Base-by-base conservation (phyloP, 2,113 vertebrate species). In the Poeciliopsis turrubarensis region DNA sequence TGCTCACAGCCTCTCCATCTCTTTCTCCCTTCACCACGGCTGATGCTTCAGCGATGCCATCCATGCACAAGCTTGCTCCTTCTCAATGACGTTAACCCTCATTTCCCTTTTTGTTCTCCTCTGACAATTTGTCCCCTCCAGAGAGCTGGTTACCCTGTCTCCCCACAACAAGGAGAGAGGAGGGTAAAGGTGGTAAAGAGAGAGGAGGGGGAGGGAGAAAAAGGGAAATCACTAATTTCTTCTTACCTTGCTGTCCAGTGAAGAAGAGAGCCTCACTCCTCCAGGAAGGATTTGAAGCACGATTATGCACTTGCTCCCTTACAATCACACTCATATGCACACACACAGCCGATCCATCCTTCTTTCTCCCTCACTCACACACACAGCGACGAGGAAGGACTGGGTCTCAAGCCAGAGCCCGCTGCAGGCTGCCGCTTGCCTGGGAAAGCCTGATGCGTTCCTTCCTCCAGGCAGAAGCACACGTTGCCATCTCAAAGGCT, bases 391-490 rank as follows among this genome's bases (percentile, higher is more conserved):
- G 82, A 90, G 84, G 87, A 91, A 57, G 87, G 85, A 85, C 85
- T 88, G 86, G 83, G 89, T 92, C 87, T 90, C 85, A 93, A 86
- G 86, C 92, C 13, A 85, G 86, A 87, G 84, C 87, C 83, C 89
- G 92, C 92, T 94, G 92, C 94, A 94, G 94, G 94, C 93, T 94
- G 91, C 93, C 81, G 92, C 91, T 94, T 92, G 93, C 93, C 92
- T 89, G 93, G 84, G 91, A 94, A 92, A 93, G 89, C 94, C 90
- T 86, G 93, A 94, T 86, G 93, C 86, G 92, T 94, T 91, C 89
- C 88, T 94, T 89, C 94, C 93, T 93, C 91, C 94, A 89, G 94
- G 92, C 92, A 92, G 77, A 81, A 80, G 89, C 89, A 73, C 89
- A 84, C 92, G 60, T 87, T 83, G 84, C 89, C 93, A 93, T 94